Base-by-base conservation (phyloP, 2,113 vertebrate species). In the Ptyas mucosa region DNA sequence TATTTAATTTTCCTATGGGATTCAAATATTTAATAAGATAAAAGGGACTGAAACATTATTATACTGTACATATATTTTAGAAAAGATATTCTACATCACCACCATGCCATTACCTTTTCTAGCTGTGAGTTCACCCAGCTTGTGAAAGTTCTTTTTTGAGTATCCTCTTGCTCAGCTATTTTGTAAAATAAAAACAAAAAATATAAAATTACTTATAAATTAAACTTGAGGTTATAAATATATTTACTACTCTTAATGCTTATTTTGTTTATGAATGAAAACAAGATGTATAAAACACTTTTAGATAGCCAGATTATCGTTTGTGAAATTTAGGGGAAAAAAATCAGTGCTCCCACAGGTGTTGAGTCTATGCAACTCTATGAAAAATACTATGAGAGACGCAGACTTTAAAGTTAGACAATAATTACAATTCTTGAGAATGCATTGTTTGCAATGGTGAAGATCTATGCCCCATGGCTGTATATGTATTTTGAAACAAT, bases 141-240 rank as follows among this genome's bases (percentile, higher is more conserved):
- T 88, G 99, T 99, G 95, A 99, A 99, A 6, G 99, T 99, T 95
- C 98, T 99, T 97, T 99, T 99, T 98, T 99, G 99, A 2, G 98
- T 99, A 94, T 98, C 98, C 61, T 99, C 98, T 93, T 99, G 98
- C 88, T 99, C 98, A 92, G 98, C 99, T 99, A 93, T 57, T 20
- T 57, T 26, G 55, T 91, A 91, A 91, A 93, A 94, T 55, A 93
- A 93, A 7, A 81, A 75, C 15, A 75, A 26, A 86, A 86, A 49
- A 58, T 2, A 93, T 20, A 90, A 43, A 92, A 89, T 1, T 61
- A 55, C 24, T n/a, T 81, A 34, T 9, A 0, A 85, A 51, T 58
- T 49, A 86, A 58, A 34, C 20, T n/a, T 26, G 2, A 87, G 29
- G 51, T 52, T 23, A 55, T 87, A 12, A 55, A 85, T 57, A 11